Conservation (phyloP, 2,113 vertebrate genomes). For the Gallinago jamesoni region DNA sequence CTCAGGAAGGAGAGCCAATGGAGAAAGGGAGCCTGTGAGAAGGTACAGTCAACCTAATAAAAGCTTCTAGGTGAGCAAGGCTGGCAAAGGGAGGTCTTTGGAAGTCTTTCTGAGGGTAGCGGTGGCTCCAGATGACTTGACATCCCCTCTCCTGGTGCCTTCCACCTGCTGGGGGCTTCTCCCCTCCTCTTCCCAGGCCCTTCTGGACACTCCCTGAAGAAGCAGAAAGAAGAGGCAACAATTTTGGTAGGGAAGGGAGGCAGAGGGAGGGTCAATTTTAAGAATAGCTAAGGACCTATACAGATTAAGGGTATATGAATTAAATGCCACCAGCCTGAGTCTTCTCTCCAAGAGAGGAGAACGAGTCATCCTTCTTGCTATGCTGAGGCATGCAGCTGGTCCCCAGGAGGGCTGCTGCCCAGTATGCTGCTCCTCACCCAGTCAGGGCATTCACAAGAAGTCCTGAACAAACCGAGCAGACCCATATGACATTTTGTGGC, state of each 20-base stretch:
- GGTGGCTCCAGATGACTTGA: background rate
- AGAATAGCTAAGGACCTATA: background rate
- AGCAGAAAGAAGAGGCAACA: background rate
- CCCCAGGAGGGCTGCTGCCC: rapidly evolving
- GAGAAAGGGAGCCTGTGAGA: background rate
- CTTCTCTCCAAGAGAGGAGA: background rate
- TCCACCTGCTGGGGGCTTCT: background rate
- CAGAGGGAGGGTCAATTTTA: background rate
- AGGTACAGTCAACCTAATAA: background rate
- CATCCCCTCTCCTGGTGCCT: background rate
- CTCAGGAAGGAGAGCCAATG: background rate
- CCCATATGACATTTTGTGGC: background rate
- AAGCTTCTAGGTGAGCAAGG: background rate
- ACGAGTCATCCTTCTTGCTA: background rate
- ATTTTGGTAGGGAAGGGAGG: background rate
- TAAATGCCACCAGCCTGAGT: background rate
- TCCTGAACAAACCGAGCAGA: rapidly evolving
- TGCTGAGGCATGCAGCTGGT: background rate
- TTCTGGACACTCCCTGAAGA: background rate
- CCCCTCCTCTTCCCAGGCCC: background rate
- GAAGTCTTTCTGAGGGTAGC: background rate
- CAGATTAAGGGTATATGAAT: background rate
- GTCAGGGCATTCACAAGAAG: background rate
- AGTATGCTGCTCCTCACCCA: background rate
- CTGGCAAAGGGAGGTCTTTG: background rate